phyloP scores from a whole-genome alignment of 2,113 vertebrate species.

The Heterocephalus glaber region DNA sequence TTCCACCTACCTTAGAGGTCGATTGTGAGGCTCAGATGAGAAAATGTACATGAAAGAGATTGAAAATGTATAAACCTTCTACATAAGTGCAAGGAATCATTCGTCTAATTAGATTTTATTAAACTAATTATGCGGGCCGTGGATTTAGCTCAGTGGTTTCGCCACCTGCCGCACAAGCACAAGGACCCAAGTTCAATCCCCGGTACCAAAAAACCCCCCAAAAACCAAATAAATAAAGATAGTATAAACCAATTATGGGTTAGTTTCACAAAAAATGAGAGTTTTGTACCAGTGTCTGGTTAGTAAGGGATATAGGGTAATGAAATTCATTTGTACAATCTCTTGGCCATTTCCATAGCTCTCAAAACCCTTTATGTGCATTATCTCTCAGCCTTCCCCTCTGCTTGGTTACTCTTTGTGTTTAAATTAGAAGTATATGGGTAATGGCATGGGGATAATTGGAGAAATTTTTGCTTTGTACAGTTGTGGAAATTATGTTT shows the following conservation, averaged over 20 bases:
- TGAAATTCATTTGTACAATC: conserved; percentile 54
- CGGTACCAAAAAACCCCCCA: too few species aligned
- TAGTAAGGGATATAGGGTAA: conserved; percentile 44
- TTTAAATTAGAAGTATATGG: conserved; percentile 52
- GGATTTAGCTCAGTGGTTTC: too few species aligned
- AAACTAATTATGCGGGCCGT: conserved; percentile 67
- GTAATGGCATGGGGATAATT: neutral
- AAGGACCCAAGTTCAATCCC: too few species aligned
- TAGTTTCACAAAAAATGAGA: conserved; percentile 65
- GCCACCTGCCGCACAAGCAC: too few species aligned
- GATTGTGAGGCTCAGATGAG: neutral
- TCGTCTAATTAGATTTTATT: conserved; percentile 64
- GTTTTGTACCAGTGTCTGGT: conserved; percentile 53
- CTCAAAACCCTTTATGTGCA: conserved; percentile 46
- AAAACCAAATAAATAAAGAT: too few species aligned
- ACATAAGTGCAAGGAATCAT: conserved; percentile 32
- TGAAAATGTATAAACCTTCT: conserved; percentile 52
- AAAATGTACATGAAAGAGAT: conserved; percentile 60
- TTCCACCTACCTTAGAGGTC: conserved; percentile 16
- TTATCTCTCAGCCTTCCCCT: conserved; percentile 26
- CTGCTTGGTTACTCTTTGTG: conserved; percentile 14
- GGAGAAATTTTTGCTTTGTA: conserved; percentile 38
- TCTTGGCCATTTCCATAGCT: conserved; percentile 16
- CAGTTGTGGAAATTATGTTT: conserved; percentile 50
- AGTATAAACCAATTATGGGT: too few species aligned